Percentiles rank a stretch among this genome's conserved stretches.
These are phyloP conservation scores for Drosophila carrolli DNA, from an alignment of 1,140 invertebrate genomes.

Conservation along the genomic window DNA sequence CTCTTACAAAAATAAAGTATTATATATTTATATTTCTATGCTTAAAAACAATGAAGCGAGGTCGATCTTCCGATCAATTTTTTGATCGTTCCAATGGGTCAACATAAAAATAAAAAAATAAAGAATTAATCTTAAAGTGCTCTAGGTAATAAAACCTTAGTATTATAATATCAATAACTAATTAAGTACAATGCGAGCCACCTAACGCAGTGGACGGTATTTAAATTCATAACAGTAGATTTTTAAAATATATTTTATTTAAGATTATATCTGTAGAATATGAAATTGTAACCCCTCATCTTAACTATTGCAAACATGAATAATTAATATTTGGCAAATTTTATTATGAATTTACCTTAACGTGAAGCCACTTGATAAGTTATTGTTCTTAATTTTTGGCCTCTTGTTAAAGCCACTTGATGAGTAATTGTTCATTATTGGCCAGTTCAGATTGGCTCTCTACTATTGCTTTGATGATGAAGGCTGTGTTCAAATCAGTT, in stretches of 20 bases:
- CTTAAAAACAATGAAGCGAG: too few relatives aligned
- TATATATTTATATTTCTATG: too few relatives aligned
- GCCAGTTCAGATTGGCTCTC: slow-evolving; percentile 4
- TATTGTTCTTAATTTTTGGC: slow-evolving; percentile 1
- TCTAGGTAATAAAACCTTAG: too few relatives aligned
- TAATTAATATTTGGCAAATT: slow-evolving; percentile 9
- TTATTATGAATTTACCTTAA: background rate
- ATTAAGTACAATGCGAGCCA: background rate
- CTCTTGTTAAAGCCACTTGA: slow-evolving; percentile 1
- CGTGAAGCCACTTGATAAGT: background rate
- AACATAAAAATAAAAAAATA: too few relatives aligned
- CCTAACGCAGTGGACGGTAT: too few relatives aligned
- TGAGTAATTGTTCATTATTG: background rate
- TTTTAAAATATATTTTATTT: slow-evolving; percentile 4
- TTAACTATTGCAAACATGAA: slow-evolving; percentile 1
- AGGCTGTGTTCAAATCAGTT: slow-evolving; percentile 17
- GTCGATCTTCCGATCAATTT: too few relatives aligned
- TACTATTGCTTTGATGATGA: slow-evolving; percentile 11
- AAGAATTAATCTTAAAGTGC: too few relatives aligned
- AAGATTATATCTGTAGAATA: slow-evolving; percentile 3
- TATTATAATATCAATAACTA: too few relatives aligned
- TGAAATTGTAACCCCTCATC: background rate
- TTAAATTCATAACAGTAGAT: background rate
- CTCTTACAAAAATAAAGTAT: too few relatives aligned
- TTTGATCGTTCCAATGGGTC: too few relatives aligned